phyloP scores from a whole-genome alignment of 2,888 invertebrate species.

The Meganola albula region DNA sequence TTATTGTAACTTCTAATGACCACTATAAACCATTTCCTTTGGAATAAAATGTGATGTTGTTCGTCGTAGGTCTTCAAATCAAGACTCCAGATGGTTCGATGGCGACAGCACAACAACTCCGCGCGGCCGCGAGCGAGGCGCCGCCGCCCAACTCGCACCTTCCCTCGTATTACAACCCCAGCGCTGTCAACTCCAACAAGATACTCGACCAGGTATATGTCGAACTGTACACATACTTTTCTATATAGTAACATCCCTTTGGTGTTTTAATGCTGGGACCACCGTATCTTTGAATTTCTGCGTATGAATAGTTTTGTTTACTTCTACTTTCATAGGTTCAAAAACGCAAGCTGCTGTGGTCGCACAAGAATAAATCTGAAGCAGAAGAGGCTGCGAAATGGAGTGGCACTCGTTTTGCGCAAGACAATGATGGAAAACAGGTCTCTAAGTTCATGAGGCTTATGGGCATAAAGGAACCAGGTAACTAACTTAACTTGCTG shows the following conservation, averaged over 20 bases:
- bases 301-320: too few species aligned
- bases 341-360: slow-evolving; percentile 95
- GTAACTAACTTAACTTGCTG: too few species aligned
- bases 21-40: too few species aligned
- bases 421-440: slow-evolving; percentile 94
- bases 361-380: slow-evolving; percentile 81
- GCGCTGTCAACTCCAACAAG: slow-evolving; percentile 85
- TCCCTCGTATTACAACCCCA: slow-evolving; percentile 86
- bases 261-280: background rate
- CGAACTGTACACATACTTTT: background rate
- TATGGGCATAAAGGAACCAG: slow-evolving; percentile 92
- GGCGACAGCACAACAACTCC: slow-evolving; percentile 76
- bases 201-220: slow-evolving; percentile 82
- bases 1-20: too few species aligned
- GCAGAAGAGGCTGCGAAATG: slow-evolving; percentile 79
- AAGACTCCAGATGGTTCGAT: slow-evolving; percentile 73
- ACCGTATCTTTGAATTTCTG: background rate
- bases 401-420: slow-evolving; percentile 91
- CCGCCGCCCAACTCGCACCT: slow-evolving; percentile 38
- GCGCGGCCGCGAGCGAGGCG: slow-evolving; percentile 68
- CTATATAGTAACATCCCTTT: background rate
- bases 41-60: too few species aligned
- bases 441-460: slow-evolving; percentile 96
- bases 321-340: slow-evolving; percentile 75
- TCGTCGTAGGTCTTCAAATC: slow-evolving; percentile 65